Conservation (phyloP, 2,888 invertebrate genomes). For the Autographa gamma region DNA sequence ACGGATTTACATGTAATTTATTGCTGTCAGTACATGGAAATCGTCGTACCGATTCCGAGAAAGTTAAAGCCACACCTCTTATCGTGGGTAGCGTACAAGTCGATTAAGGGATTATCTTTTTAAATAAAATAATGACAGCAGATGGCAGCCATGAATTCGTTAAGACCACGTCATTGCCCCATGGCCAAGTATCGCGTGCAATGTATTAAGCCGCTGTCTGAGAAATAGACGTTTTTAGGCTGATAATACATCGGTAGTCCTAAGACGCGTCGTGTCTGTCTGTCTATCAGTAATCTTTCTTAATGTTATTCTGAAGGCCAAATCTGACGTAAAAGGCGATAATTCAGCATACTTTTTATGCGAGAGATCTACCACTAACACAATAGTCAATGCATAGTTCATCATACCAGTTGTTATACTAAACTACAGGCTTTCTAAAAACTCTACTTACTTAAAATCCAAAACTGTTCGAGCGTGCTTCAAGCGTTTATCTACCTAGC, state of each 20-base stretch:
- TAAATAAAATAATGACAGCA: background rate
- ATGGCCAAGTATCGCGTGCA: background rate
- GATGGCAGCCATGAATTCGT: background rate
- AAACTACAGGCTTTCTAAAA: constrained; percentile 21
- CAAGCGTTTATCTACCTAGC: constrained; percentile 47
- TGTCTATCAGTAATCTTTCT: background rate
- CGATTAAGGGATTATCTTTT: constrained; percentile 5
- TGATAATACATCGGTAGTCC: background rate
- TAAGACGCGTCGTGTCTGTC: background rate
- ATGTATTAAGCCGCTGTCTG: background rate
- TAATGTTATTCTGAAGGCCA: background rate
- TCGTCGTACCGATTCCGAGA: background rate
- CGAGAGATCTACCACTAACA: too few species aligned
- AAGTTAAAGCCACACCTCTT: constrained; percentile 5
- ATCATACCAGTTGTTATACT: background rate
- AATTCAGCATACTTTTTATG: background rate
- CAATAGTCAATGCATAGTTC: background rate
- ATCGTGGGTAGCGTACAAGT: constrained; percentile 3
- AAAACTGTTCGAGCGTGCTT: constrained; percentile 34
- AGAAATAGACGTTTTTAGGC: background rate
- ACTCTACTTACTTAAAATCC: constrained; percentile 17
- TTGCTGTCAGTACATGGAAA: constrained; percentile 7
- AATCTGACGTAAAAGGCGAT: background rate
- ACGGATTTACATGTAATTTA: background rate
- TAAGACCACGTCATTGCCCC: background rate